Conservation (phyloP, 2,888 invertebrate genomes). For the Pycnomerus fuliginosus region DNA sequence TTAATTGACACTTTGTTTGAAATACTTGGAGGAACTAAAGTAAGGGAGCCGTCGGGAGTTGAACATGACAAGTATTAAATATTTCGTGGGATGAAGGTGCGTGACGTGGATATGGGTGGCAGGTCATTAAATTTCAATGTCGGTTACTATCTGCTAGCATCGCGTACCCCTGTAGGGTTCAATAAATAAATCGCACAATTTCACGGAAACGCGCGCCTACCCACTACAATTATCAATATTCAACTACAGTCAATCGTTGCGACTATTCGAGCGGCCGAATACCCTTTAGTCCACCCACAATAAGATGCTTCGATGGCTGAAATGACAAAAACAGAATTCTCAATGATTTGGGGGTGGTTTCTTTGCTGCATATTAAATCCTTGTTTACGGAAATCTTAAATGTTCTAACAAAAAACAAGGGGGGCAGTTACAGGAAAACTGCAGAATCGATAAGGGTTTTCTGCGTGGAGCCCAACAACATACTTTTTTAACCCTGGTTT, state of each 20-base stretch:
- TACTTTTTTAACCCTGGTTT: too few species aligned
- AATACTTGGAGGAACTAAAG: constrained; percentile 7
- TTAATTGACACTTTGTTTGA: constrained; percentile 34
- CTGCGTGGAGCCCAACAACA: too few species aligned
- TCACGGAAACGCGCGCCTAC: constrained; percentile 49
- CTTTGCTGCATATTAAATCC: too few species aligned
- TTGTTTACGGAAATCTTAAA: too few species aligned
- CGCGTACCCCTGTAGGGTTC: constrained; percentile 39
- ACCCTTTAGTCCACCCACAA: constrained; percentile 20
- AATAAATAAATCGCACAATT: constrained; percentile 47
- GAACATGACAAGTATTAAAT: background rate
- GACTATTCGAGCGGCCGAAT: constrained; percentile 42
- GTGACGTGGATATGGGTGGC: constrained; percentile 4
- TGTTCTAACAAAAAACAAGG: too few species aligned
- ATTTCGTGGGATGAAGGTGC: background rate
- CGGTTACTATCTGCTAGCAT: constrained; percentile 38
- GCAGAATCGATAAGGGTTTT: too few species aligned
- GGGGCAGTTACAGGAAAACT: too few species aligned
- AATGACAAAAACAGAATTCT: too few species aligned
- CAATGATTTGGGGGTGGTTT: too few species aligned
- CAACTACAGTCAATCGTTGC: constrained; percentile 49
- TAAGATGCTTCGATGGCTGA: too few species aligned
- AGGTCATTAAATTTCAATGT: constrained; percentile 43
- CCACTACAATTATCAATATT: constrained; percentile 46
- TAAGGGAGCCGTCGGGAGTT: background rate